These are phyloP conservation scores for Conistra vaccinii DNA, from an alignment of 2,888 invertebrate species.

Conservation along the genomic window DNA sequence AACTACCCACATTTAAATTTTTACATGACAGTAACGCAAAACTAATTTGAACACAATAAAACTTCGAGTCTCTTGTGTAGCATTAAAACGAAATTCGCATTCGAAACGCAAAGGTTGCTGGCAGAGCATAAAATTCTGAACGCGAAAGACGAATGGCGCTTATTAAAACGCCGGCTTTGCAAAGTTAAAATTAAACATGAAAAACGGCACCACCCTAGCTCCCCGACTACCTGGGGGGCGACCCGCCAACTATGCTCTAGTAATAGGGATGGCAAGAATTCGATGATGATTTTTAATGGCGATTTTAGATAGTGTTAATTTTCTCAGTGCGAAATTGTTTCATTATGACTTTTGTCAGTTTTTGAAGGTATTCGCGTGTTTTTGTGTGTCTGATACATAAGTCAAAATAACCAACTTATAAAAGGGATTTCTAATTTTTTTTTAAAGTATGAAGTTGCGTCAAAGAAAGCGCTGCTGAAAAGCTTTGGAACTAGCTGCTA, in stretches of 20 bases:
- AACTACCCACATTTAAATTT: slow-evolving; percentile 51
- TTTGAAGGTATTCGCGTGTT: no score
- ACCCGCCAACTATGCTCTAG: slow-evolving; percentile 78
- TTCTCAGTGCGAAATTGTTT: neutral
- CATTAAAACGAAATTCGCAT: slow-evolving; percentile 83
- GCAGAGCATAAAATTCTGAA: slow-evolving; percentile 83
- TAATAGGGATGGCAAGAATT: slow-evolving; percentile 68
- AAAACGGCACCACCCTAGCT: slow-evolving; percentile 81
- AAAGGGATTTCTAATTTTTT: no score
- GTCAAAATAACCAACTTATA: no score
- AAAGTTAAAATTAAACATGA: slow-evolving; percentile 91
- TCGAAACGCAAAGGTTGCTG: slow-evolving; percentile 83
- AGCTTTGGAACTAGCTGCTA: no score
- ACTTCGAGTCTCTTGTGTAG: slow-evolving; percentile 83
- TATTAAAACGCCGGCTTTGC: slow-evolving; percentile 90
- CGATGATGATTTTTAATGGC: neutral
- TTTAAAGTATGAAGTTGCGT: no score
- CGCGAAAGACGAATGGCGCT: slow-evolving; percentile 86
- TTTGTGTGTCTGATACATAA: no score
- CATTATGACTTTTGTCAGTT: no score
- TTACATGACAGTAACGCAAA: slow-evolving; percentile 69
- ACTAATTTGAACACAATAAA: slow-evolving; percentile 87
- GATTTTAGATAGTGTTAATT: neutral
- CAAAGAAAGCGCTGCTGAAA: no score
- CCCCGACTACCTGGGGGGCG: slow-evolving; percentile 71